A percentile compares a stretch with the other conserved stretches of the same genome.
These are phyloP conservation scores for Protobothrops mucrosquamatus DNA, from an alignment of 2,113 vertebrate genomes.

Conservation along the genomic window DNA sequence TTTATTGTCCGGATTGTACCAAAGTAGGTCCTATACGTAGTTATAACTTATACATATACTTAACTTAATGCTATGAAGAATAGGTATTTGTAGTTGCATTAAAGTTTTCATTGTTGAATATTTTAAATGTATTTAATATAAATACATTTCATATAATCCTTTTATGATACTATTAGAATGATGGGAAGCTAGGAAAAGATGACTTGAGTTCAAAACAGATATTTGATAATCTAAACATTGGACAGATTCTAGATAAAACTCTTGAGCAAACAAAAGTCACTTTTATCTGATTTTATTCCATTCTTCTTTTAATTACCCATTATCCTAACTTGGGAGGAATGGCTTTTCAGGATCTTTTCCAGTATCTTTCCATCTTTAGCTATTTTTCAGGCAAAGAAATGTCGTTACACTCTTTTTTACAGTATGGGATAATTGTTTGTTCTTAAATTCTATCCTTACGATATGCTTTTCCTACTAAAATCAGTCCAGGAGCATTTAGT, in stretches of 20 bases:
- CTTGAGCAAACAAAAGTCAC: neutral
- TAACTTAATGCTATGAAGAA: neutral
- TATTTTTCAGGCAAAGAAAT: neutral
- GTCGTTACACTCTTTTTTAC: neutral
- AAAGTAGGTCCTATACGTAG: neutral
- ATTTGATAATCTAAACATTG: constrained; percentile 16
- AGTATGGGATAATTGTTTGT: neutral
- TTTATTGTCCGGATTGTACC: neutral
- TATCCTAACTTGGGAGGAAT: neutral
- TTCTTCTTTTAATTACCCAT: neutral
- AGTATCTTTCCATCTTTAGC: neutral
- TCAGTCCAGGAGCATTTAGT: neutral
- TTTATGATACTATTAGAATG: neutral
- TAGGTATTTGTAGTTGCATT: neutral
- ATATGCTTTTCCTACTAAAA: neutral
- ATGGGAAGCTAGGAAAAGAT: neutral
- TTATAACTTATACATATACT: neutral
- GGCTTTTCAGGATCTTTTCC: neutral
- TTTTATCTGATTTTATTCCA: neutral
- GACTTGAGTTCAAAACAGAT: constrained; percentile 10
- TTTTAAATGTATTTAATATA: neutral
- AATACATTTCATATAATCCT: neutral
- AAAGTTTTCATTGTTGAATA: neutral
- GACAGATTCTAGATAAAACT: neutral
- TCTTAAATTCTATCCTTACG: neutral